A percentile compares a stretch with the other conserved stretches of the same genome.
Evolutionary conservation across 2,113 vertebrate genomes (phyloP).

Genomic region (Daubentonia madagascariensis): DNA sequence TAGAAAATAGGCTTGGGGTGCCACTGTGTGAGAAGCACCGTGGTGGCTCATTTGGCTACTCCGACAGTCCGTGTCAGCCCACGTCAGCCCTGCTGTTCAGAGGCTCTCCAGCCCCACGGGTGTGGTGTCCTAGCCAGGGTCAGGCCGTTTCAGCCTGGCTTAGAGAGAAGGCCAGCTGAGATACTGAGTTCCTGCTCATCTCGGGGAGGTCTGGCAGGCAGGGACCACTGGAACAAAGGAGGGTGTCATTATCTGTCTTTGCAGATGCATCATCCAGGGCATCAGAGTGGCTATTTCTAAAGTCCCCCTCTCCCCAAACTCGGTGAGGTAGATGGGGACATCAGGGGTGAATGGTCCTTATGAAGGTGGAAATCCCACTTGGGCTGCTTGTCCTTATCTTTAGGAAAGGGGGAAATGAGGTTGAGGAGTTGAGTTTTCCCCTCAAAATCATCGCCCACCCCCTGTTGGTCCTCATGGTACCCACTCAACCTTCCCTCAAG

Average conservation of each 20-base stretch:
- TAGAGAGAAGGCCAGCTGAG: not conserved
- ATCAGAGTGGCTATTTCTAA: not conserved
- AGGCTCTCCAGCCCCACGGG: not conserved
- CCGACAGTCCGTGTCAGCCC: not conserved
- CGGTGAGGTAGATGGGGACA: not conserved
- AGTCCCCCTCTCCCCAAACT: rapidly evolving
- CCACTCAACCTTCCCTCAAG: not conserved
- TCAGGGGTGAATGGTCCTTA: not conserved
- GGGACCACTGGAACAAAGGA: not conserved
- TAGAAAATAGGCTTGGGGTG: conserved; percentile 74
- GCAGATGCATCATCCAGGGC: not conserved
- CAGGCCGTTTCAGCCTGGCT: not conserved
- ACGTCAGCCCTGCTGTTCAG: conserved; percentile 62
- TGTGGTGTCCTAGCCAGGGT: not conserved
- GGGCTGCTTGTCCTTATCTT: not conserved
- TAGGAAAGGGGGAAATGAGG: not conserved
- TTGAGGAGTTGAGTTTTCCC: not conserved
- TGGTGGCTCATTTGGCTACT: conserved; percentile 78
- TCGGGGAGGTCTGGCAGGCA: not conserved
- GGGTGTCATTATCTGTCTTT: not conserved
- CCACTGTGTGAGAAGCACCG: conserved; percentile 74
- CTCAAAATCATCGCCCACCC: not conserved
- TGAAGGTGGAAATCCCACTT: not conserved
- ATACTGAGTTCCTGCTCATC: not conserved
- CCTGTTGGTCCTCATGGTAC: not conserved